These are phyloP conservation scores for Cephus nigrinus DNA, from an alignment of 2,888 invertebrate genomes.

Conservation along the genomic window DNA sequence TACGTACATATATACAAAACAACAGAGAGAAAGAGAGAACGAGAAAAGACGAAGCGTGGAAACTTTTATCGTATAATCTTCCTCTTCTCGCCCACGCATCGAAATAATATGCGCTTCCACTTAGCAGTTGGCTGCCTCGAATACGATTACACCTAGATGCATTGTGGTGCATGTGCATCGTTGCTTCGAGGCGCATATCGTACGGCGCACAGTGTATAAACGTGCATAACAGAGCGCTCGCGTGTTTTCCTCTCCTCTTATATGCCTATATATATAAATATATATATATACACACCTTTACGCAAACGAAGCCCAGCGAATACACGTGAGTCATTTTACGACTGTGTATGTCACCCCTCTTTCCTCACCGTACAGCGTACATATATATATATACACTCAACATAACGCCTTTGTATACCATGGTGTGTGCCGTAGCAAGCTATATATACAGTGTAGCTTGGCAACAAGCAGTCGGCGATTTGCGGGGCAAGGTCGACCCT, in stretches of 20 bases:
- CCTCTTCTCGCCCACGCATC: constrained; percentile 4
- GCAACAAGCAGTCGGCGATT: constrained; percentile 59
- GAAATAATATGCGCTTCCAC: constrained; percentile 6
- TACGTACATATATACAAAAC: not conserved
- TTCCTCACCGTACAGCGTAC: not conserved
- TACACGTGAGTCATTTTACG: not conserved
- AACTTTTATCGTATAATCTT: constrained; percentile 3
- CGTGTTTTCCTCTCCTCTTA: constrained; percentile 14
- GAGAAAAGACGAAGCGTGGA: not conserved
- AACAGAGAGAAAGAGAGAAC: not conserved
- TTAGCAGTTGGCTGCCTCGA: constrained; percentile 2
- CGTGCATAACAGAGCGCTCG: constrained; percentile 5
- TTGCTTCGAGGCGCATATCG: not conserved
- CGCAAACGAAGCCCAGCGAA: not conserved
- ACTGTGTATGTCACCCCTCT: not conserved
- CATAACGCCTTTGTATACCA: not conserved
- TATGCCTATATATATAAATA: not conserved
- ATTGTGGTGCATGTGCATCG: not conserved
- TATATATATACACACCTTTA: constrained; percentile 4
- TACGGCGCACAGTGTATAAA: not conserved
- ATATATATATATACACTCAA: not conserved
- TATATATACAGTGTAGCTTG: constrained; percentile 61
- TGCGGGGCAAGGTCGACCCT: constrained; percentile 63
- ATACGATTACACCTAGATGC: constrained; percentile 2
- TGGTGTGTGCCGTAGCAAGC: constrained; percentile 25